A percentile compares a stretch with the other conserved stretches of the same genome.
These are phyloP conservation scores for Campylomormyrus numenius DNA, from an alignment of 2,113 vertebrate species.

Conservation along the genomic window DNA sequence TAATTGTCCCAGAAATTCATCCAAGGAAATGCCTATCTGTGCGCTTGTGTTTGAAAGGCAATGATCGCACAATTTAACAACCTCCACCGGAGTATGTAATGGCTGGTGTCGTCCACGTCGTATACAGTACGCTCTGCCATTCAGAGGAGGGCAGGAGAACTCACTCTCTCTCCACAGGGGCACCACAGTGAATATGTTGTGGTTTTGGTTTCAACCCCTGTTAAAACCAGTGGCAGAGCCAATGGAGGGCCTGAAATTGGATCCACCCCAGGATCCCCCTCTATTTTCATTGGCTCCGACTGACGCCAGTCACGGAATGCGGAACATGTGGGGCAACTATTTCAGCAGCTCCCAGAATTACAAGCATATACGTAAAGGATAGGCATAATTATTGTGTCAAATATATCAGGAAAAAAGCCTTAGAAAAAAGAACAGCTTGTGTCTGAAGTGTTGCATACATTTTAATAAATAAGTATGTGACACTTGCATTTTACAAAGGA, in stretches of 20 bases:
- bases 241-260: background rate
- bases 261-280: background rate
- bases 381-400: background rate
- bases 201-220: background rate
- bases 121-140: background rate
- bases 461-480: background rate
- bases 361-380: background rate
- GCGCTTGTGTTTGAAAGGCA: background rate
- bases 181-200: background rate
- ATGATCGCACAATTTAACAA: background rate
- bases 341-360: background rate
- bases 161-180: background rate
- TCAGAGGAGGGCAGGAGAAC: background rate
- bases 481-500: background rate
- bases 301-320: background rate
- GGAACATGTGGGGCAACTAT: background rate
- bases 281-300: background rate
- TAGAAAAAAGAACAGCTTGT: background rate
- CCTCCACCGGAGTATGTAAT: background rate
- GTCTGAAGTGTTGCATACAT: background rate
- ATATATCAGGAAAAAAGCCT: background rate
- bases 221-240: background rate
- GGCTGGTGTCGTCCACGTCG: background rate
- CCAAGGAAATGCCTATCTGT: background rate
- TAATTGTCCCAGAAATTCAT: background rate